Conservation (phyloP, 2,888 invertebrate species). For the Danaus chrysippus region DNA sequence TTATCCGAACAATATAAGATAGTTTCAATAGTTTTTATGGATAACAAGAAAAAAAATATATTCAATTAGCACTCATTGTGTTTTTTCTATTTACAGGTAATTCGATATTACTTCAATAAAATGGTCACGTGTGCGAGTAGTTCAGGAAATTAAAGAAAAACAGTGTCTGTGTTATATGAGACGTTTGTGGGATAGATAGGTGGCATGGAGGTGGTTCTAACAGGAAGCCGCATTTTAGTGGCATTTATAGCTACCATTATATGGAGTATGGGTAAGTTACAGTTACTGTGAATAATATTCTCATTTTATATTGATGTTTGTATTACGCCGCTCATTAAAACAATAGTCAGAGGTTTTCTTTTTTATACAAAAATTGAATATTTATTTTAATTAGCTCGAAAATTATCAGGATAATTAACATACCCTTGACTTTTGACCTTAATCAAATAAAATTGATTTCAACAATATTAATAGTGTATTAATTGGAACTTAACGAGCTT, state of each 20-base stretch:
- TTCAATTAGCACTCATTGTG: slow-evolving; percentile 20
- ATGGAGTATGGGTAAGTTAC: slow-evolving; percentile 71
- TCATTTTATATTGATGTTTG: not conserved
- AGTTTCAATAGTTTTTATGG: too few species aligned
- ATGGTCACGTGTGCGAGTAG: slow-evolving; percentile 51
- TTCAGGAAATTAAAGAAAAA: slow-evolving; percentile 33
- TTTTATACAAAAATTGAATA: too few species aligned
- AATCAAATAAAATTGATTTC: not conserved
- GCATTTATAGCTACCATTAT: slow-evolving; percentile 69
- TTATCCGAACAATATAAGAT: too few species aligned
- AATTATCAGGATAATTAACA: too few species aligned
- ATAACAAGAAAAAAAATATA: slow-evolving; percentile 7
- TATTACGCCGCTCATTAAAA: not conserved
- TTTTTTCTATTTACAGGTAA: slow-evolving; percentile 47
- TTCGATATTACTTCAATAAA: slow-evolving; percentile 40
- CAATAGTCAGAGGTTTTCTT: too few species aligned
- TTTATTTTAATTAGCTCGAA: too few species aligned
- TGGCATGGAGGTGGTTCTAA: slow-evolving; percentile 65
- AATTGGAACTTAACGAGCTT: not conserved
- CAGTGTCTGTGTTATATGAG: slow-evolving; percentile 40
- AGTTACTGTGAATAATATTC: not conserved
- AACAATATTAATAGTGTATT: not conserved
- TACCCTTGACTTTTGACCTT: too few species aligned
- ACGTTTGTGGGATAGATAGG: slow-evolving; percentile 40
- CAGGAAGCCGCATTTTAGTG: slow-evolving; percentile 68